Base-by-base conservation (phyloP, 37 sponge, comb jelly and placozoan species). In the Chondrilla cf. caribensis region DNA sequence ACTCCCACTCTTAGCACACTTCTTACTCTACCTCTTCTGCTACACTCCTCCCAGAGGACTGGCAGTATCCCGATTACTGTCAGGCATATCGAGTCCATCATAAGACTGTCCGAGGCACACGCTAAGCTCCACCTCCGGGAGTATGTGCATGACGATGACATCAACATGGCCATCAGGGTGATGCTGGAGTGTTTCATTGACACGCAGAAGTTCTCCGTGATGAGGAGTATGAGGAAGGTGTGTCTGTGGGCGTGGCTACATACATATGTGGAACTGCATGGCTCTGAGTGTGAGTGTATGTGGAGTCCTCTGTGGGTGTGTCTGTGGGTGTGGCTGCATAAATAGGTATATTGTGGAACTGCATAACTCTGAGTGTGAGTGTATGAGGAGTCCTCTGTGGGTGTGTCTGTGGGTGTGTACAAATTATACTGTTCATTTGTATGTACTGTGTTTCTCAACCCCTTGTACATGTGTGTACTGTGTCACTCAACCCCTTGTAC, bases 181-280 rank as follows among this genome's bases (percentile, higher is more conserved):
- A 86, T 94, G 90, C 90, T 98, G 85, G 99, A 98, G 91, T 96
- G 99, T 79, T 98, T 98, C 87, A 98, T 98, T 64, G 99, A 98
- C 86, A 96, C 99, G 19, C 99, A 98, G 91, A 98, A 98, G 77
- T 96, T 84, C 81, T 90, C 99, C 31, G 97, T 98, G 39, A 98
- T 98, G 99, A 87, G 93, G 44, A 96, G 92, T 41, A 98, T 98
- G 99, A 88, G 89, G 51, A 97, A 97, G 96, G 96, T 95, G 37
- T 38, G 38, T n/a, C n/a, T n/a, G 21, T 2, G 28, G 28, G 32
- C 2, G 33, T n/a, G 68, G 64, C 29, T 35, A 3, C 14, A 4
- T n/a, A 1, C 40, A 47, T 38, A 39, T n/a, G n/a, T n/a, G n/a
- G n/a, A n/a, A n/a, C n/a, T n/a, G n/a, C n/a, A n/a, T n/a, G 51